phyloP scores from a whole-genome alignment of 2,888 invertebrate genomes.

The Lymantria monacha region DNA sequence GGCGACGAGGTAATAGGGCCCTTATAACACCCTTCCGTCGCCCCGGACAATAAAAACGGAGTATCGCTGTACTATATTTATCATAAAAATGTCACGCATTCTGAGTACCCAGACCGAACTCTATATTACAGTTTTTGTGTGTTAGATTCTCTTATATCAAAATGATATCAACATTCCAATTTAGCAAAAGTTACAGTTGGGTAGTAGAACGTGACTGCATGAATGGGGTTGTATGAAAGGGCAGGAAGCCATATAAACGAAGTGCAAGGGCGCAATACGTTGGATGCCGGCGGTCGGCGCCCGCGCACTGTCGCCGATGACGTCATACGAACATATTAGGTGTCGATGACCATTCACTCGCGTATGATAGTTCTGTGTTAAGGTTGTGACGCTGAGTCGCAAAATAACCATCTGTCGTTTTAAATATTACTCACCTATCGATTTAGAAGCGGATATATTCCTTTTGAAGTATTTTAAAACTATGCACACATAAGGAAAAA shows the following conservation, averaged over 20 bases:
- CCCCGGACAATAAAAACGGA: too few relatives aligned
- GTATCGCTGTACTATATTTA: too few relatives aligned
- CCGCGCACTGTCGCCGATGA: constrained; percentile 20
- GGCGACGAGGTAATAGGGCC: too few relatives aligned
- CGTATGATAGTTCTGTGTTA: constrained; percentile 14
- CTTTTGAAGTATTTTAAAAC: background rate
- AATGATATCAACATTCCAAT: constrained; percentile 40
- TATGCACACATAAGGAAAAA: too few relatives aligned
- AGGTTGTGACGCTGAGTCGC: constrained; percentile 4
- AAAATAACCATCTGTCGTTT: background rate
- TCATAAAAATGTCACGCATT: too few relatives aligned
- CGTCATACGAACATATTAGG: constrained; percentile 29
- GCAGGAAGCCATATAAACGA: constrained; percentile 55
- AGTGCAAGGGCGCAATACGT: constrained; percentile 62
- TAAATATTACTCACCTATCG: background rate
- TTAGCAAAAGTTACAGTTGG: constrained; percentile 45
- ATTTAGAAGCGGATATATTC: background rate
- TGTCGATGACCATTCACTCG: constrained; percentile 27
- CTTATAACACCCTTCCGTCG: too few relatives aligned
- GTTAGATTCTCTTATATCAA: background rate
- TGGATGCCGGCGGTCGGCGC: constrained; percentile 7
- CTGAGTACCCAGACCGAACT: too few relatives aligned
- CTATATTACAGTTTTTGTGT: background rate
- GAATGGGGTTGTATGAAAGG: constrained; percentile 62
- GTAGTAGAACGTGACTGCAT: constrained; percentile 56